phyloP scores from a whole-genome alignment of 1,140 invertebrate genomes.

The Idris sp. region DNA sequence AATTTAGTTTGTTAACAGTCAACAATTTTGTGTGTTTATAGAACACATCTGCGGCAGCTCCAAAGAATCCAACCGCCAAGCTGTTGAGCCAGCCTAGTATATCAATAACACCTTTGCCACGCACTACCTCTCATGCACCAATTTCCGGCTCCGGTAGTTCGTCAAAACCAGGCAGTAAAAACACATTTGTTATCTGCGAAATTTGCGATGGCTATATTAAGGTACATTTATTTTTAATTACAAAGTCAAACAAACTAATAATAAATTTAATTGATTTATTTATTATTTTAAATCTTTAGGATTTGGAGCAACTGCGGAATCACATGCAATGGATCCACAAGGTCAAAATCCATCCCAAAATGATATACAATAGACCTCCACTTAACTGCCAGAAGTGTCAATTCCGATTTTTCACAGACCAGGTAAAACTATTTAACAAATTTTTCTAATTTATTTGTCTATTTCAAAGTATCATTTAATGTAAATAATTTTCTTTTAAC shows the following conservation, averaged over 20 bases:
- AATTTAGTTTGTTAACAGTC: too few relatives aligned
- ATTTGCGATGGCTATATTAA: slow-evolving; percentile 97
- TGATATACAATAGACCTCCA: slow-evolving; percentile 95
- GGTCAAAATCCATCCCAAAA: slow-evolving; percentile 97
- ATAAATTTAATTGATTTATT: not conserved
- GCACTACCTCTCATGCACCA: slow-evolving; percentile 79
- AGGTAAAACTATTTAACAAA: slow-evolving; percentile 60
- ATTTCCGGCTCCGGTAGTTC: slow-evolving; percentile 75
- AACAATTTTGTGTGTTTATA: slow-evolving; percentile 68
- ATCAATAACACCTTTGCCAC: slow-evolving; percentile 92
- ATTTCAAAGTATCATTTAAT: not conserved
- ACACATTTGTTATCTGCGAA: slow-evolving; percentile 94
- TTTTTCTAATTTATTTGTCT: not conserved
- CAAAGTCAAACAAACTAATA: too few relatives aligned
- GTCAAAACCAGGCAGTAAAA: slow-evolving; percentile 81
- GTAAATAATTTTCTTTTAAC: slow-evolving; percentile 37
- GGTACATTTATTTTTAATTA: slow-evolving; percentile 68
- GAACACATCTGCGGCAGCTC: slow-evolving; percentile 77
- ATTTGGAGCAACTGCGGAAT: slow-evolving; percentile 93
- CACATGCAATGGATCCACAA: slow-evolving; percentile 98
- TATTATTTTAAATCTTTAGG: slow-evolving; percentile 74
- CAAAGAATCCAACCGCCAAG: slow-evolving; percentile 79
- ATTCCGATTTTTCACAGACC: slow-evolving; percentile 90
- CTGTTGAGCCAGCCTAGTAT: slow-evolving; percentile 89
- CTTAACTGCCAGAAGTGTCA: slow-evolving; percentile 98